Evolutionary conservation across 2,888 invertebrate species (phyloP).

Genomic region (Dicycla oo): DNA sequence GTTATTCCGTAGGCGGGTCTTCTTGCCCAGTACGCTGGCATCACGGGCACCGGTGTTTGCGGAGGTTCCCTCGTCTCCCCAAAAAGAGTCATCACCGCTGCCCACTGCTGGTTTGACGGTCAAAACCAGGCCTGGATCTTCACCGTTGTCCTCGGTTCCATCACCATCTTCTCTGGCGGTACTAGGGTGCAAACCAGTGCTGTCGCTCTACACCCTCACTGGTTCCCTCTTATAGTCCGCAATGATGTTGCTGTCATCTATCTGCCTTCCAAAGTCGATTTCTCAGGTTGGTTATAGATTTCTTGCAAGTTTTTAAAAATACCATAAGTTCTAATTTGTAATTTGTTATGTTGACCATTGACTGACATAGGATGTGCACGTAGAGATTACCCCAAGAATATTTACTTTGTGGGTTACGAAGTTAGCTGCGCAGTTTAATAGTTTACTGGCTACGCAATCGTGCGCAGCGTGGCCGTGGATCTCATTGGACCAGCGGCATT

Average conservation of each 20-base stretch:
- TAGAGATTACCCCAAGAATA: no score
- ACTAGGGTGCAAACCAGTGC: constrained; percentile 68
- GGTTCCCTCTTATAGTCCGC: constrained; percentile 69
- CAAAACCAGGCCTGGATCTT: constrained; percentile 70
- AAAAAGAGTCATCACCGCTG: constrained; percentile 71
- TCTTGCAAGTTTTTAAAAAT: not conserved
- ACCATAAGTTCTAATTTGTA: not conserved
- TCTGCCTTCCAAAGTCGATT: constrained; percentile 64
- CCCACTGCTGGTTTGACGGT: no score
- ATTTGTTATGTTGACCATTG: not conserved
- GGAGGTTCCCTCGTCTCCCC: constrained; percentile 73
- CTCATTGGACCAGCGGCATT: not conserved
- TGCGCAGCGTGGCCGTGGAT: not conserved
- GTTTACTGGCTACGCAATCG: no score
- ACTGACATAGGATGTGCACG: no score
- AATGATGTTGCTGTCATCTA: constrained; percentile 77
- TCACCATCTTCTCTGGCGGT: constrained; percentile 74
- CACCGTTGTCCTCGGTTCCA: constrained; percentile 77
- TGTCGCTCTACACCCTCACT: constrained; percentile 71
- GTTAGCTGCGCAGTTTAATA: no score
- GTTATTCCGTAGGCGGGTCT: constrained; percentile 69
- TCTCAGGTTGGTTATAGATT: constrained; percentile 65
- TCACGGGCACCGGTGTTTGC: constrained; percentile 68
- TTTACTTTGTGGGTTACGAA: not conserved
- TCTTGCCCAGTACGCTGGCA: constrained; percentile 52